Conservation (phyloP, 2,888 invertebrate species). For the Cephus runcator region DNA sequence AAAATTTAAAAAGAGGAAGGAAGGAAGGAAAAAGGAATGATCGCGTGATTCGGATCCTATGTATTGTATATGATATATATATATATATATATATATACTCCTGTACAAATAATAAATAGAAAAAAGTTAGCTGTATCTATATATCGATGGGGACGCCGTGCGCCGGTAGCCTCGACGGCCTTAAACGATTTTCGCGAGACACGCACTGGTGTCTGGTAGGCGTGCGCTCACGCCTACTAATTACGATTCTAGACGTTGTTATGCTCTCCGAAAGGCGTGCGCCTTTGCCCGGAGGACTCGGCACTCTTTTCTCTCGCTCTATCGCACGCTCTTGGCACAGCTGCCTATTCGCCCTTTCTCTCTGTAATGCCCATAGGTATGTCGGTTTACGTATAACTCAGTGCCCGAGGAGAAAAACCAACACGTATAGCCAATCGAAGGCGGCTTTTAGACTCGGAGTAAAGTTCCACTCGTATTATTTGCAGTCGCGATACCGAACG, state of each 20-base stretch:
- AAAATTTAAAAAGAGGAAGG: neutral
- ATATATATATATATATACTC: neutral
- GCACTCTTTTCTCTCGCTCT: neutral
- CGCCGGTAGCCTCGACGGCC: slow-evolving; percentile 27
- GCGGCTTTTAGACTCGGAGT: neutral
- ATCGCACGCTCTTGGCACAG: neutral
- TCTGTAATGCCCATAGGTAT: neutral
- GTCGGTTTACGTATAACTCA: neutral
- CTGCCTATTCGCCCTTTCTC: neutral
- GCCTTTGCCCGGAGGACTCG: slow-evolving; percentile 1
- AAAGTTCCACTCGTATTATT: neutral
- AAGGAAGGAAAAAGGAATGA: neutral
- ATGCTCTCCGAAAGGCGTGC: slow-evolving; percentile 29
- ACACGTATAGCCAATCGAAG: slow-evolving; percentile 60
- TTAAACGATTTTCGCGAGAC: slow-evolving; percentile 44
- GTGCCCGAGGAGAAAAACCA: slow-evolving; percentile 55
- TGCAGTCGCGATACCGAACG: slow-evolving; percentile 32
- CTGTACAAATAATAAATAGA: neutral
- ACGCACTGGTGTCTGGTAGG: slow-evolving; percentile 58
- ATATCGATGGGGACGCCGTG: neutral
- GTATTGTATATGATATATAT: neutral
- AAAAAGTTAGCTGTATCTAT: neutral
- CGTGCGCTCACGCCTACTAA: slow-evolving; percentile 64
- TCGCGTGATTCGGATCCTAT: neutral
- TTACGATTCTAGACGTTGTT: slow-evolving; percentile 61